Base-by-base conservation (phyloP, 2,797 vertebrate genomes). In the Myotis myotis region DNA sequence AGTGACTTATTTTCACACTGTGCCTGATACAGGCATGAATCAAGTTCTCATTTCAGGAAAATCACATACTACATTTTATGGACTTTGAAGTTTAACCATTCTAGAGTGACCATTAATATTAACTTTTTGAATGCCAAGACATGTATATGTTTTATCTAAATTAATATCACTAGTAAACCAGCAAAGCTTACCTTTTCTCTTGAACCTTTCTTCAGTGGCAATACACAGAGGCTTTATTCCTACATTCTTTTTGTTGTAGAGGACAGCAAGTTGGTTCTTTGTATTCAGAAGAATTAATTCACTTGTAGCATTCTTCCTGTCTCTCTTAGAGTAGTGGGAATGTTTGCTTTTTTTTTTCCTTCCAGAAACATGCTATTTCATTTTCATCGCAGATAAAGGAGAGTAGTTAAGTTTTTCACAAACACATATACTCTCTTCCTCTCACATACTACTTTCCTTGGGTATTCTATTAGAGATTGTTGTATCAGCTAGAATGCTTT, bases 401-500 rank as follows among this genome's bases (percentile, higher is more conserved):
- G 17, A 30, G 23, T 36, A 87, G 83, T 96, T 80, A 89, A 53
- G 81, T 96, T 89, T 72, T 78, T 74, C 94, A 93, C 53, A 25
- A 49, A 51, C 1, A 89, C 84, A 28, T 16, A 87, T 15, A 55
- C 92, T 78, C 53, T 83, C 55, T 84, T 51, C 93, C 57, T 78
- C 33, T 71, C 41, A 75, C 11, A 36, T 47, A 71, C 85, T 74
- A 96, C 19, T 83, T 96, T 95, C n/a, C 49, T 94, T 95, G 33
- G 51, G 30, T 82, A 84, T 70, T 87, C 82, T 74, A 23, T 88
- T 96, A 85, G 91, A 86, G 68, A 78, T 79, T 93, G 0, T 97
- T 60, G 30, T 95, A 38, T 92, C 36, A 91, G n/a, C n/a, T 96
- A 91, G 25, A 96, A 64, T 96, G 93, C 96, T 96, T 97, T 66